Evolutionary conservation across 2,888 invertebrate genomes (phyloP).

Genomic region (Hydrotaea cyrtoneurina): DNA sequence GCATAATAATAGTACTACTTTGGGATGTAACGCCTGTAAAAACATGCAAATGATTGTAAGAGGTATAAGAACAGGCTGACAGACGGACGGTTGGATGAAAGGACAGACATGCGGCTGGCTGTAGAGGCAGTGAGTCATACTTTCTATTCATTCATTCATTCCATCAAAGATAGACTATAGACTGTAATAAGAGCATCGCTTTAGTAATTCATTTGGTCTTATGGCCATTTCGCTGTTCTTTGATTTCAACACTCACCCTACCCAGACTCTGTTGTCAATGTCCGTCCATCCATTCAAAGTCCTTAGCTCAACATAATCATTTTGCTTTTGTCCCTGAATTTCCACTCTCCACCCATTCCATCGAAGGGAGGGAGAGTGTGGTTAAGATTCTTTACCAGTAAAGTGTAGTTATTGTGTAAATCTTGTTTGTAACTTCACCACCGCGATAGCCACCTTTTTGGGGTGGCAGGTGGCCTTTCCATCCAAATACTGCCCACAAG

Average conservation of each 20-base stretch:
- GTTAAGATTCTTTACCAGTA: not conserved
- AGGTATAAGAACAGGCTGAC: slow-evolving; percentile 30
- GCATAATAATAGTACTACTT: slow-evolving; percentile 49
- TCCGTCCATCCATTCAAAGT: not conserved
- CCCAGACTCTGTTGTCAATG: not conserved
- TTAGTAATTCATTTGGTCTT: slow-evolving; percentile 49
- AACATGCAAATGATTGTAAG: slow-evolving; percentile 64
- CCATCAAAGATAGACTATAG: slow-evolving; percentile 26
- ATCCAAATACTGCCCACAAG: not conserved
- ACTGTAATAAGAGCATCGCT: slow-evolving; percentile 57
- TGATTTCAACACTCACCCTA: not conserved
- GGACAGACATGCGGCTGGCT: slow-evolving; percentile 20
- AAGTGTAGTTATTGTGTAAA: slow-evolving; percentile 11
- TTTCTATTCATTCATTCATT: slow-evolving; percentile 5
- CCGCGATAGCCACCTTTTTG: not conserved
- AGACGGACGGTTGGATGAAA: not conserved
- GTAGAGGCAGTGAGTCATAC: not conserved
- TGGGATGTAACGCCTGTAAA: slow-evolving; percentile 62
- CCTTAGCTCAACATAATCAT: not conserved
- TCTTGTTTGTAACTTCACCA: not conserved
- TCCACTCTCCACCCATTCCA: slow-evolving; percentile 33
- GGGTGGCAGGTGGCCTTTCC: not conserved
- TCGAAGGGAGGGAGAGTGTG: not conserved
- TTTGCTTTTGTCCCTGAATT: not conserved
- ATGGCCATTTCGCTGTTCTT: not conserved